Base-by-base conservation (phyloP, 1,140 invertebrate species). In the Hylyphantes graminicola region DNA sequence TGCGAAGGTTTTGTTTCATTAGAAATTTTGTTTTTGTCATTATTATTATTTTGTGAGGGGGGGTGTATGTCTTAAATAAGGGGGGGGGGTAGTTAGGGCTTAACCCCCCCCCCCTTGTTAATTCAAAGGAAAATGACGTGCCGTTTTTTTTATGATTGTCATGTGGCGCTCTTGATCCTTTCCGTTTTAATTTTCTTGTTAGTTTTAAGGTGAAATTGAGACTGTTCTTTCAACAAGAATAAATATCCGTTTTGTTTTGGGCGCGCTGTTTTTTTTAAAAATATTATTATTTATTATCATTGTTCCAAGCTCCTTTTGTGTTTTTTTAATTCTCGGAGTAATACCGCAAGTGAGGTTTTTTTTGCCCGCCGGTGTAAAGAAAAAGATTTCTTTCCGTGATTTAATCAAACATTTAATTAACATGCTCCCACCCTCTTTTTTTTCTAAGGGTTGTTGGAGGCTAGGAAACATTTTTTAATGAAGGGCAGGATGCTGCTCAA, bases 341-440 rank as follows among this genome's bases (percentile, higher is more conserved):
- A 55, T 53, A 83, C 70, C 80, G 59, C 70, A 74, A 83, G 79
- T 73, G 54, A 74, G 68, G 35, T 35, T 67, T 73, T 74, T 74
- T 74, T 7, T 57, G 54, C 50, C 35, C 35, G 35, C 35, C 35
- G 35, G 35, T 35, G 35, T 35, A 19, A 53, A 19, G 68, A 51
- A 53, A 19, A 51, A 65, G 70, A 83, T 74, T 74, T 83, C 48
- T 75, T 35, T 55, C 57, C 72, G 80, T 83, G 80, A 83, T 83
- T 83, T 74, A 83, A 75, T 75, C 70, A 83, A 83, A 83, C 72
- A 83, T 83, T 83, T 83, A 83, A 83, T 83, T 83, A 83, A 83
- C 72, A 83, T 83, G 64, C 55, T 54, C 55, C 57, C 17, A 21
- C 21, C 67, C n/a, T 57, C 70, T 53, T 21, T 59, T 70, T 67